Evolutionary conservation across 2,113 vertebrate genomes (phyloP).

Genomic region (Syrmaticus mikado): DNA sequence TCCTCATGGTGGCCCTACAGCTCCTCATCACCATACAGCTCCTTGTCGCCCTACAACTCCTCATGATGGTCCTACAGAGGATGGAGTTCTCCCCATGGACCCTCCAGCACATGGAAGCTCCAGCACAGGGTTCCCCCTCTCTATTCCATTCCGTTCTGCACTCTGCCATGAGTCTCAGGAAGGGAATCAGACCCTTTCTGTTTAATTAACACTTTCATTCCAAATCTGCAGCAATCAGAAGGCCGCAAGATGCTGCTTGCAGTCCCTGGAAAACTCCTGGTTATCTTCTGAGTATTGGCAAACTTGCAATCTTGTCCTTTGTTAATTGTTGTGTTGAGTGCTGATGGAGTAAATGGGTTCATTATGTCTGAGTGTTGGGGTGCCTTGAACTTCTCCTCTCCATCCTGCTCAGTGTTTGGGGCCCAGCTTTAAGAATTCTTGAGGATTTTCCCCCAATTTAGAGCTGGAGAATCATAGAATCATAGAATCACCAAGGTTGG

Average conservation of each 20-base stretch:
- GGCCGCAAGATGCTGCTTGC: neutral
- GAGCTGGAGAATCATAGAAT: neutral
- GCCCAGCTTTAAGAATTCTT: neutral
- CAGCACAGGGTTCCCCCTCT: too few relatives aligned
- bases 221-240: neutral
- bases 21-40: too few relatives aligned
- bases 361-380: neutral
- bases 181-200: neutral
- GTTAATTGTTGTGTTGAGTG: neutral
- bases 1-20: too few relatives aligned
- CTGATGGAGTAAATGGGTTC: neutral
- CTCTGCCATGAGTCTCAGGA: neutral
- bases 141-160: neutral
- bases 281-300: neutral
- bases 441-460: neutral
- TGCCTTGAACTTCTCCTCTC: neutral
- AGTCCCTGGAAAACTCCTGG: neutral
- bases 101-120: neutral
- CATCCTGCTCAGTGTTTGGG: fast-evolving
- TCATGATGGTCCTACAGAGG: too few relatives aligned
- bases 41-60: too few relatives aligned
- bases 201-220: neutral
- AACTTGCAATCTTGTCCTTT: neutral
- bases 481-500: too few relatives aligned
- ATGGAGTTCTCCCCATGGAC: neutral